Conservation (phyloP, 2,797 vertebrate genomes). For the Hydrocynus forskahlii region DNA sequence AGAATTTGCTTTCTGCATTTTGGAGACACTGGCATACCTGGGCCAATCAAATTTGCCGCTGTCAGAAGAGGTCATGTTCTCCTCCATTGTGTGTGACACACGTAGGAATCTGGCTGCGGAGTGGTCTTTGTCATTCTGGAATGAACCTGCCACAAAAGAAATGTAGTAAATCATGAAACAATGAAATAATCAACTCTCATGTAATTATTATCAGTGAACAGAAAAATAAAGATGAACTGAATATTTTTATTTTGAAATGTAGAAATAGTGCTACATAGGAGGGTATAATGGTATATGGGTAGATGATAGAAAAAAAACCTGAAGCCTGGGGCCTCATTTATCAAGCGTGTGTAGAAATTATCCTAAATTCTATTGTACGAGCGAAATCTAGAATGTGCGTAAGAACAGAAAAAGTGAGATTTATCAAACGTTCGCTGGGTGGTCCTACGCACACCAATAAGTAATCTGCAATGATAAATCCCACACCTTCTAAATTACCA, state of each 20-base stretch:
- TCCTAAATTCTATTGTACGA: too few species aligned
- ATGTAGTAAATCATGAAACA: neutral
- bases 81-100: conserved; percentile 89
- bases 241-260: neutral
- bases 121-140: conserved; percentile 86
- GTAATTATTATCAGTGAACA: neutral
- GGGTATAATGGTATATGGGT: too few species aligned
- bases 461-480: too few species aligned
- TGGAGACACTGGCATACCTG: conserved; percentile 73
- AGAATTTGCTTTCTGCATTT: neutral
- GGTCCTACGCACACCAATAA: too few species aligned
- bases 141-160: conserved; percentile 77
- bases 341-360: too few species aligned
- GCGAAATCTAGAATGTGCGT: too few species aligned
- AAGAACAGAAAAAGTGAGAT: too few species aligned
- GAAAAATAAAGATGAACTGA: too few species aligned
- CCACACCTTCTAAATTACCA: too few species aligned
- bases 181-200: neutral
- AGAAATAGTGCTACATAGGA: neutral
- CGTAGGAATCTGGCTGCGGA: conserved; percentile 83
- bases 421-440: too few species aligned
- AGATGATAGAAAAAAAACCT: too few species aligned
- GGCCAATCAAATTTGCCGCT: conserved; percentile 96
- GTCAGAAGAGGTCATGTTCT: conserved; percentile 89
- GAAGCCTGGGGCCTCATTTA: too few species aligned